phyloP scores from a whole-genome alignment of 2,113 vertebrate species.

The Pangasianodon gigas region DNA sequence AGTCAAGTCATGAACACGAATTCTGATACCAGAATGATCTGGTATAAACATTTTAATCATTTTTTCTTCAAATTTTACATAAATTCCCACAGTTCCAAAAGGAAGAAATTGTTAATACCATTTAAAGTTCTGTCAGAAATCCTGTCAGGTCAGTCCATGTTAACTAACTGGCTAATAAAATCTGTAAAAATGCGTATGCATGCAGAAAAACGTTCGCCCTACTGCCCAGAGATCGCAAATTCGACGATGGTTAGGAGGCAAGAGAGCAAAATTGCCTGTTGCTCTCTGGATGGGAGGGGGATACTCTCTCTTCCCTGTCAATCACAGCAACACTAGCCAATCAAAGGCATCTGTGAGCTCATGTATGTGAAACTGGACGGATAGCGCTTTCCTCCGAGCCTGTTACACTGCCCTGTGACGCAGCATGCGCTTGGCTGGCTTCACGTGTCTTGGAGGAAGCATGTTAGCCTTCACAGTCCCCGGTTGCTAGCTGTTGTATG shows the following conservation, averaged over 20 bases:
- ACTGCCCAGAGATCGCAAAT: background rate
- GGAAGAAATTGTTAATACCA: background rate
- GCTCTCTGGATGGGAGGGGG: background rate
- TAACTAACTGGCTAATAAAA: background rate
- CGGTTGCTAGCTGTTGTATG: background rate
- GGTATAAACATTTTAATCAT: background rate
- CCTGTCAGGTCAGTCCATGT: background rate
- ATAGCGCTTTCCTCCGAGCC: background rate
- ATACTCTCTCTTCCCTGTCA: background rate
- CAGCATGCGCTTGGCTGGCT: background rate
- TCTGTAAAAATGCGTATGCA: background rate
- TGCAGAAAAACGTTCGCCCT: background rate
- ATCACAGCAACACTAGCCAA: background rate
- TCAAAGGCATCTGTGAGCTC: too few relatives aligned
- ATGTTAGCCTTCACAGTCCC: background rate
- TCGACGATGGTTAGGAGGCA: background rate
- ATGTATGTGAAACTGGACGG: too few relatives aligned
- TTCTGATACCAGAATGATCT: background rate
- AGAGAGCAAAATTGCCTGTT: background rate
- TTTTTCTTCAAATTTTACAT: background rate
- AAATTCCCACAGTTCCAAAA: background rate
- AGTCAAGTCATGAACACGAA: background rate
- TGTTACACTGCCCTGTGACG: background rate
- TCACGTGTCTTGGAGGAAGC: background rate
- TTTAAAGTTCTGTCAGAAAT: background rate